Conservation (phyloP, 1,140 invertebrate species). For the Scaptomyza pallida region DNA sequence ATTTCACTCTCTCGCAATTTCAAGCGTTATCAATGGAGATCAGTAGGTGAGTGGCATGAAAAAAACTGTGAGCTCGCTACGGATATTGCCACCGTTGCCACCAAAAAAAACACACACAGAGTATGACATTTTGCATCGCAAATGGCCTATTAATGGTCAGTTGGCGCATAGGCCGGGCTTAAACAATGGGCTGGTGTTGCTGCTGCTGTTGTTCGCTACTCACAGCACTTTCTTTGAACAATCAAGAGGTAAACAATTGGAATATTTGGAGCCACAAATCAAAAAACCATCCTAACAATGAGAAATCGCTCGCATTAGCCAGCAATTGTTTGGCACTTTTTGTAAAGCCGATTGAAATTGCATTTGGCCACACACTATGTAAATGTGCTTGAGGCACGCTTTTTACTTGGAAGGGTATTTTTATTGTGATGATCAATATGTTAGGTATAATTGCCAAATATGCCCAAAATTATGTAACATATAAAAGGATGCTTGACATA, state of each 20-base stretch:
- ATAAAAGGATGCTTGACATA: no score
- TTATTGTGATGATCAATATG: not conserved
- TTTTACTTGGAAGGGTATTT: not conserved
- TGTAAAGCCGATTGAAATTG: constrained; percentile 22
- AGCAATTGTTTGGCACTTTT: constrained; percentile 69
- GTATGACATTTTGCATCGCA: constrained; percentile 64
- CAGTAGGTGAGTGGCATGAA: constrained; percentile 64
- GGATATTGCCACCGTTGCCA: constrained; percentile 52
- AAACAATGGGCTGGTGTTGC: constrained; percentile 50
- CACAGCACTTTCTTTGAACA: constrained; percentile 52
- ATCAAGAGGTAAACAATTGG: constrained; percentile 60
- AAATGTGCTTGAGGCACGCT: constrained; percentile 7
- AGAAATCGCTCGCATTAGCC: constrained; percentile 69
- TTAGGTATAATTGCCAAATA: not conserved
- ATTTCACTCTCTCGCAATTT: constrained; percentile 49
- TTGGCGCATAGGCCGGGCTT: constrained; percentile 34
- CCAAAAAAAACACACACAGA: constrained; percentile 5
- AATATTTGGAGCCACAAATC: constrained; percentile 66
- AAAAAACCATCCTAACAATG: constrained; percentile 66
- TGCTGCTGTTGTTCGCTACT: no score
- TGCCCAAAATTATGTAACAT: no score
- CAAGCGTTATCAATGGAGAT: constrained; percentile 63
- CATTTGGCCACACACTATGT: constrained; percentile 56
- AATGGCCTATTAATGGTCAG: constrained; percentile 73
- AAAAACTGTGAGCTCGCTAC: constrained; percentile 25